Evolutionary conservation across 1,140 invertebrate genomes (phyloP).

Genomic region (Drosophila pachea): DNA sequence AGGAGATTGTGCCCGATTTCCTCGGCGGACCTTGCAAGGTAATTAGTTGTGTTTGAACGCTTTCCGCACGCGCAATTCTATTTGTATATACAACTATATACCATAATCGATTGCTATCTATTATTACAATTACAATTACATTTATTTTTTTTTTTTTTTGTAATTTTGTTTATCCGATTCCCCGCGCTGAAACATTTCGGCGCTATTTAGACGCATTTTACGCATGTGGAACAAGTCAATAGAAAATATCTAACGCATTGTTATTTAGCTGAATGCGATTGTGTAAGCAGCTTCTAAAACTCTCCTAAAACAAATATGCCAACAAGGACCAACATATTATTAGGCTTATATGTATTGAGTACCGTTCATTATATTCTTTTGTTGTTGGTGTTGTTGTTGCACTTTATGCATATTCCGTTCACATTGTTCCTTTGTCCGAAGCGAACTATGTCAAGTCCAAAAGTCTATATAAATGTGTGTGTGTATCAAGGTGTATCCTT

Average conservation of each 20-base stretch:
- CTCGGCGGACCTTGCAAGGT: slow-evolving; percentile 93
- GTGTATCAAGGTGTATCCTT: background rate
- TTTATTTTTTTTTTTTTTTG: slow-evolving; percentile 42
- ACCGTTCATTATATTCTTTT: slow-evolving; percentile 29
- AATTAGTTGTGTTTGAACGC: slow-evolving; percentile 41
- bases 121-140: too few relatives aligned
- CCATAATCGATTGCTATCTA: background rate
- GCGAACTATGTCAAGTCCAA: slow-evolving; percentile 46
- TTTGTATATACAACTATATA: slow-evolving; percentile 13
- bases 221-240: slow-evolving; percentile 75
- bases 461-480: slow-evolving; percentile 7
- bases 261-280: slow-evolving; percentile 78
- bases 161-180: slow-evolving; percentile 39
- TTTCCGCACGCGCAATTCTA: too few relatives aligned
- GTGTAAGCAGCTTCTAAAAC: slow-evolving; percentile 69
- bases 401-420: slow-evolving; percentile 16
- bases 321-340: slow-evolving; percentile 4
- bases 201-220: slow-evolving; percentile 54
- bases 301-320: slow-evolving; percentile 15
- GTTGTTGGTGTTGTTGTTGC: slow-evolving; percentile 2
- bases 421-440: slow-evolving; percentile 22
- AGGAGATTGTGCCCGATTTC: slow-evolving; percentile 94
- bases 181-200: slow-evolving; percentile 24
- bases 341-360: slow-evolving; percentile 14
- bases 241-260: slow-evolving; percentile 75